Evolutionary conservation across 2,888 invertebrate genomes (phyloP).

Genomic region (Limnephilus rhombicus): DNA sequence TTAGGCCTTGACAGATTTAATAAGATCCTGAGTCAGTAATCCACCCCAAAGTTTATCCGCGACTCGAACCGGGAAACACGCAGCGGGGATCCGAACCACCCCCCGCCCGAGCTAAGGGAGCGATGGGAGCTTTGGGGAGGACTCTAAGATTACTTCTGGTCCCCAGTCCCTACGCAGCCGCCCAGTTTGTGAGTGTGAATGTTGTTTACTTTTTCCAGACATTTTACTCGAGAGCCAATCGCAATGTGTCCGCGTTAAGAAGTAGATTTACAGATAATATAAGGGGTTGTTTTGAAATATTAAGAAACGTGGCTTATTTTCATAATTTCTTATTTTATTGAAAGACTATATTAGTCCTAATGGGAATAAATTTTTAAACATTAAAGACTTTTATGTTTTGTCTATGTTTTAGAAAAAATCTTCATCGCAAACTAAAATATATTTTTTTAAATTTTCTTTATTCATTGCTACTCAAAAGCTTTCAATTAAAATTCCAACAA

Average conservation of each 20-base stretch:
- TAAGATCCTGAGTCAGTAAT: slow-evolving; percentile 65
- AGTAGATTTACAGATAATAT: neutral
- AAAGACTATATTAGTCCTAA: neutral
- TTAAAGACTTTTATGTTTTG: too few species aligned
- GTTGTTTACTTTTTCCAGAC: neutral
- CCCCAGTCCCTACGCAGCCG: neutral
- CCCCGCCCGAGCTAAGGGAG: slow-evolving; percentile 14
- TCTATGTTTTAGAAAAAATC: too few species aligned
- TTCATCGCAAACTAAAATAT: too few species aligned
- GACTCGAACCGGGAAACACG: slow-evolving; percentile 64
- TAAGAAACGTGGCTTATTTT: neutral
- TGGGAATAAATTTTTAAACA: too few species aligned
- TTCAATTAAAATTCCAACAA: too few species aligned
- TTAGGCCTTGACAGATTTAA: slow-evolving; percentile 61
- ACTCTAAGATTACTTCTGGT: slow-evolving; percentile 29
- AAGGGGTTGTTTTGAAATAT: neutral
- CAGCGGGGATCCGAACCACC: slow-evolving; percentile 64
- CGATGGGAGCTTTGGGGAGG: slow-evolving; percentile 35
- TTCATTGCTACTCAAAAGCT: too few species aligned
- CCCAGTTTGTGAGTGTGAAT: slow-evolving; percentile 8
- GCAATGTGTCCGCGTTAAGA: neutral
- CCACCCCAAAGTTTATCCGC: slow-evolving; percentile 65
- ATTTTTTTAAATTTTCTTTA: too few species aligned
- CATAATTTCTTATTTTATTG: neutral
- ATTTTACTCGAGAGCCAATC: neutral